Conservation (phyloP, 2,888 invertebrate species). For the Lamellibrachia columna region DNA sequence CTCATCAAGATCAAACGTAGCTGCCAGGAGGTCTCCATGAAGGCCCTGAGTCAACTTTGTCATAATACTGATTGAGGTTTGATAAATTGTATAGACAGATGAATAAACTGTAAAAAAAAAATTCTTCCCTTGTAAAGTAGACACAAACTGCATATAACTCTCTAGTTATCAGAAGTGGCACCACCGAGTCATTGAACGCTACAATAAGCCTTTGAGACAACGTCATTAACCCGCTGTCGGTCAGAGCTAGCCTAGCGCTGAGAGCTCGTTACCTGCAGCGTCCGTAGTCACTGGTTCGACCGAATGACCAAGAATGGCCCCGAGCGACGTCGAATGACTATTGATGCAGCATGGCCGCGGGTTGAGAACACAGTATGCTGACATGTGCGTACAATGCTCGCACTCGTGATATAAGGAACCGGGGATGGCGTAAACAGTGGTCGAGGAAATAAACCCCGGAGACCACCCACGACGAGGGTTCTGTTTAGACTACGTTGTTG, state of each 20-base stretch:
- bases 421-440: not conserved
- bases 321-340: not conserved
- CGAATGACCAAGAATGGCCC: not conserved
- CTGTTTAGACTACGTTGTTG: not conserved
- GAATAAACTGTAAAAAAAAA: too few species aligned
- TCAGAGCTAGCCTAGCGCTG: not conserved
- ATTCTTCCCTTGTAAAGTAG: too few species aligned
- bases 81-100: too few species aligned
- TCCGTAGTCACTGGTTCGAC: not conserved
- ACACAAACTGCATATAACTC: too few species aligned
- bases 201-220: not conserved
- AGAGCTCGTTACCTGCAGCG: not conserved
- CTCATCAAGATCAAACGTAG: not conserved
- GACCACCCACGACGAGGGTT: not conserved
- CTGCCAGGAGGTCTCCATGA: not conserved
- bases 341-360: slow-evolving; percentile 8
- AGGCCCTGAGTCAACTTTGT: not conserved
- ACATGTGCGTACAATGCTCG: not conserved
- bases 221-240: not conserved
- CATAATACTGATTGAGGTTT: too few species aligned
- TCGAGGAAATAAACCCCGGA: not conserved
- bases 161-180: not conserved
- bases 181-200: not conserved
- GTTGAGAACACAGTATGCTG: not conserved
- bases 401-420: not conserved